Percentiles rank a stretch among this genome's conserved stretches.
Evolutionary conservation across 2,888 invertebrate species (phyloP).

Genomic region (Cremastinae sp.): DNA sequence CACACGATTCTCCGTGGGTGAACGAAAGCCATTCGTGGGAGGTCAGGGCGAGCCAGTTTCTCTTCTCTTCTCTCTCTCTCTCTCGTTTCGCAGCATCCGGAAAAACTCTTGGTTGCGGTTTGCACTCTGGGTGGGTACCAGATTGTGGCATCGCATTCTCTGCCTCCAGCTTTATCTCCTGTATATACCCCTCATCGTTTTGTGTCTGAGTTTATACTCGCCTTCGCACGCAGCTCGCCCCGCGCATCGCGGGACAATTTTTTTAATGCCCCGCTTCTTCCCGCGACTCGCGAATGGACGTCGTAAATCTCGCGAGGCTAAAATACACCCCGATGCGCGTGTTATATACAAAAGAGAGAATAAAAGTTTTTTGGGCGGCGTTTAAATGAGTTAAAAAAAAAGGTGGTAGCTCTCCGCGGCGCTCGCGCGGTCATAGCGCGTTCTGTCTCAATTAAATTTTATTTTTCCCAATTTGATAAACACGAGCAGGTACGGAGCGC

Average conservation of each 20-base stretch:
- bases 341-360: too few relatives aligned
- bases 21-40: constrained; percentile 55
- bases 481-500: too few relatives aligned
- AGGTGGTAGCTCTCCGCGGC: background rate
- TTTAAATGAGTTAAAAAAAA: background rate
- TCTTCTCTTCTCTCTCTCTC: constrained; percentile 15
- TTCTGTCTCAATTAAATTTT: too few relatives aligned
- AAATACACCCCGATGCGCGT: too few relatives aligned
- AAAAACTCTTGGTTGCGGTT: constrained; percentile 37
- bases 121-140: constrained; percentile 18
- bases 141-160: background rate
- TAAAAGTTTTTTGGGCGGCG: too few relatives aligned
- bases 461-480: too few relatives aligned
- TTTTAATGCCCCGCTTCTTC: too few relatives aligned
- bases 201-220: constrained; percentile 1
- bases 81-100: constrained; percentile 38
- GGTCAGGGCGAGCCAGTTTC: constrained; percentile 51
- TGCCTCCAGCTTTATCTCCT: background rate
- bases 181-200: constrained; percentile 15
- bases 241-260: background rate
- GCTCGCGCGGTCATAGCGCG: too few relatives aligned
- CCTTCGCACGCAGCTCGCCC: constrained; percentile 36
- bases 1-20: constrained; percentile 39
- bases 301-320: too few relatives aligned
- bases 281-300: too few relatives aligned